Evolutionary conservation across 2,888 invertebrate species (phyloP).

Genomic region (Caenorhabditis japonica): DNA sequence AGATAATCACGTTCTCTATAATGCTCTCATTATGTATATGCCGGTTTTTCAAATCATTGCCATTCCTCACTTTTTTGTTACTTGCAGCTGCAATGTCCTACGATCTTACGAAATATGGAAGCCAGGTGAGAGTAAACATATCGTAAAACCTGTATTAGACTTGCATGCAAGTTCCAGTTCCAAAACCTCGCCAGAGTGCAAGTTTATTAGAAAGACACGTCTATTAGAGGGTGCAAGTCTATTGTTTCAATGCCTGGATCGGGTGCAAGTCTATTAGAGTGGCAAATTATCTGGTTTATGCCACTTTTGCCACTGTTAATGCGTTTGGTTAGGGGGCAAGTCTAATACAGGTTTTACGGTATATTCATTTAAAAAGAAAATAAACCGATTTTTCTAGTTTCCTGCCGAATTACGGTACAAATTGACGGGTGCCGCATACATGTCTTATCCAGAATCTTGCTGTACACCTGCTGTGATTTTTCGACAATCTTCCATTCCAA

Average conservation of each 20-base stretch:
- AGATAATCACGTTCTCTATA: constrained; percentile 39
- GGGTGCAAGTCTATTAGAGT: no score
- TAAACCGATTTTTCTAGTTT: constrained; percentile 28
- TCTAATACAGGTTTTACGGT: no score
- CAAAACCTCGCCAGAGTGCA: background rate
- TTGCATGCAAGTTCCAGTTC: no score
- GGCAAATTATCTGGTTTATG: background rate
- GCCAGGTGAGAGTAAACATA: constrained; percentile 17
- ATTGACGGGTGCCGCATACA: constrained; percentile 62
- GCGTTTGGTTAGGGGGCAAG: no score
- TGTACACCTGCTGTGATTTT: constrained; percentile 69
- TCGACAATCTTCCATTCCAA: constrained; percentile 22
- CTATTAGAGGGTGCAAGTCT: no score
- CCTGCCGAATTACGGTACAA: constrained; percentile 55
- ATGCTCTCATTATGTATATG: constrained; percentile 23
- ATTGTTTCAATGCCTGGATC: no score
- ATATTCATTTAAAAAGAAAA: background rate
- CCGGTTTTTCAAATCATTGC: constrained; percentile 20
- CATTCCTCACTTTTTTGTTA: constrained; percentile 11
- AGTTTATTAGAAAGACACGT: no score
- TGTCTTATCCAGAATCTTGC: constrained; percentile 65
- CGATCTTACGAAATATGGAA: constrained; percentile 19
- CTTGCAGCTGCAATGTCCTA: constrained; percentile 17
- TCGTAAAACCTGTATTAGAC: background rate
- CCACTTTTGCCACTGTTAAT: no score